Evolutionary conservation across 2,797 vertebrate species (phyloP).

Genomic region (Pelobates cultripes): DNA sequence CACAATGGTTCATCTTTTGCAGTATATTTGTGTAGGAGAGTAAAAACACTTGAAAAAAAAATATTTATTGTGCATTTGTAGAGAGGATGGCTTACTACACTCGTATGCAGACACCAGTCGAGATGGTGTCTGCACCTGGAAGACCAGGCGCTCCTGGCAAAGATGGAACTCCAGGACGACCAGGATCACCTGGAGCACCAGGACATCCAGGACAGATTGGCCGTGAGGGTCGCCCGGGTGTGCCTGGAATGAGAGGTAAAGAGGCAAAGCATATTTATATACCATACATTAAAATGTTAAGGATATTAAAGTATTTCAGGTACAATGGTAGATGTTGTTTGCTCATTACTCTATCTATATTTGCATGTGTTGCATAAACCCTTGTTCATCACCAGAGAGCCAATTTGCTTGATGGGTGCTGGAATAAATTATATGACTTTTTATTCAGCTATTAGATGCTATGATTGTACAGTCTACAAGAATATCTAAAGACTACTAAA

Average conservation of each 20-base stretch:
- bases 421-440: too few relatives aligned
- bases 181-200: constrained; percentile 79
- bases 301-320: too few relatives aligned
- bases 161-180: constrained; percentile 80
- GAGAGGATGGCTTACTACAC: constrained; percentile 95
- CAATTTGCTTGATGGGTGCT: too few relatives aligned
- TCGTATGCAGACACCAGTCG: constrained; percentile 85
- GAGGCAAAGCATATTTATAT: too few relatives aligned
- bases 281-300: too few relatives aligned
- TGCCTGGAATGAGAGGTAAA: constrained; percentile 83
- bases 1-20: not conserved
- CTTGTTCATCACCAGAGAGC: too few relatives aligned
- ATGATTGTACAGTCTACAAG: too few relatives aligned
- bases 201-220: constrained; percentile 90
- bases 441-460: too few relatives aligned
- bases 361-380: too few relatives aligned
- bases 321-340: too few relatives aligned
- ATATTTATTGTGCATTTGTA: constrained; percentile 59
- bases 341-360: too few relatives aligned
- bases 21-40: not conserved
- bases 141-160: constrained; percentile 92
- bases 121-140: constrained; percentile 85
- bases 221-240: constrained; percentile 87
- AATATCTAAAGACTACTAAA: too few relatives aligned
- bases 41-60: not conserved